These are phyloP conservation scores for Hylaea fasciaria DNA, from an alignment of 2,888 invertebrate species.

Conservation along the genomic window DNA sequence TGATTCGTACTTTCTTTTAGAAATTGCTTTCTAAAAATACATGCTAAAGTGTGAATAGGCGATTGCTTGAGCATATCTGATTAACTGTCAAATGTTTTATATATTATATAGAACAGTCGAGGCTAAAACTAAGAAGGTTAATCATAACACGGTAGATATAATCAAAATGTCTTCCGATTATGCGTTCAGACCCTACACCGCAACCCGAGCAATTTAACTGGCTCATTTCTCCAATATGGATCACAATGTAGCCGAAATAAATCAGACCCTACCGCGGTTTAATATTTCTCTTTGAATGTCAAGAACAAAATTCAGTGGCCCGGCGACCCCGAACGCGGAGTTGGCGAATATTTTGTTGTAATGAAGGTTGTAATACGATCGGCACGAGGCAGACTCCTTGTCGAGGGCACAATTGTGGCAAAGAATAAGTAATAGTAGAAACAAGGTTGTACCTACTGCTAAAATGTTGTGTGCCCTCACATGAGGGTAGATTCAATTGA, in stretches of 20 bases:
- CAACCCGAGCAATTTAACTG: slow-evolving; percentile 5
- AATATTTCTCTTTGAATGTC: slow-evolving; percentile 30
- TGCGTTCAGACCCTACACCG: not conserved
- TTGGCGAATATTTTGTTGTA: slow-evolving; percentile 14
- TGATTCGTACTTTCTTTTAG: no score
- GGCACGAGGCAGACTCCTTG: not conserved
- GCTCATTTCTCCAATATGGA: not conserved
- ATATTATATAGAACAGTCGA: no score
- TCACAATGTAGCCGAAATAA: slow-evolving; percentile 14
- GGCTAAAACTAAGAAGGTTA: no score
- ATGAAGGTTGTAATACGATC: no score
- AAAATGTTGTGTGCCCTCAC: no score
- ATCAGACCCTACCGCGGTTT: slow-evolving; percentile 14
- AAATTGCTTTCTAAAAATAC: no score
- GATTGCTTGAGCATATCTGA: no score
- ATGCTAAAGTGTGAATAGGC: no score
- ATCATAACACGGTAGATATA: no score
- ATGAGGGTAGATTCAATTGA: no score
- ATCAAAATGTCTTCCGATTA: not conserved
- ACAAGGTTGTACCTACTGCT: no score
- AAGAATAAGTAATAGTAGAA: not conserved
- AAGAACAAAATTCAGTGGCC: slow-evolving; percentile 25
- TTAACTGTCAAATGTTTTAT: no score
- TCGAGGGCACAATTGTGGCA: not conserved
- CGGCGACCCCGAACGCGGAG: slow-evolving; percentile 6